A percentile compares a stretch with the other conserved stretches of the same genome.
These are phyloP conservation scores for Oreortyx pictus DNA, from an alignment of 2,797 vertebrate species.

Conservation along the genomic window DNA sequence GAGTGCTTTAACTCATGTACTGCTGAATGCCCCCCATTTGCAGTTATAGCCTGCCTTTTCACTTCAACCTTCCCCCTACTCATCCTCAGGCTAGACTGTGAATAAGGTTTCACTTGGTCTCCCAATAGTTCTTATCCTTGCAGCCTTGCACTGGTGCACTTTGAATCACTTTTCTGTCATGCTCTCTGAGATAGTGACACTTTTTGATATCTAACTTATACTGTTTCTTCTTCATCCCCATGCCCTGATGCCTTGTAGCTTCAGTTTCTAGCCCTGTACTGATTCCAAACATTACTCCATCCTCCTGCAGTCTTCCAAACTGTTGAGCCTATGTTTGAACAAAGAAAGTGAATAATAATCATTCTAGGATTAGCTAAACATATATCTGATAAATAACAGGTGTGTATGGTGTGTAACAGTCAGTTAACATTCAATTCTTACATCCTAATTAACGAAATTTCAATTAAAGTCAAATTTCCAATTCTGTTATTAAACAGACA, in stretches of 20 bases:
- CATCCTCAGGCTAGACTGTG: background rate
- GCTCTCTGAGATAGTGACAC: fast-evolving
- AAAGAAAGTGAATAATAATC: background rate
- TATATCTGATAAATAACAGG: background rate
- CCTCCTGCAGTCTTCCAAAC: background rate
- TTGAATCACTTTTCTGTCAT: background rate
- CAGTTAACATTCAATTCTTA: background rate
- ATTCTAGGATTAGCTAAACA: background rate
- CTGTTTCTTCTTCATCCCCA: background rate
- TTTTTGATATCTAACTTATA: background rate
- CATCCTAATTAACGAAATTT: background rate
- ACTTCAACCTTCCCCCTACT: background rate
- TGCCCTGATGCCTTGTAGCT: background rate
- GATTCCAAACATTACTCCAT: background rate
- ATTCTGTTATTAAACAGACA: background rate
- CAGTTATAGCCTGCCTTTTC: background rate
- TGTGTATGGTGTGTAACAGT: background rate
- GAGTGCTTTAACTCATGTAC: fast-evolving
- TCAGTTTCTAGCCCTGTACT: background rate
- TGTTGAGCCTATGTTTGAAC: background rate
- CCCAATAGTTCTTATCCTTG: background rate
- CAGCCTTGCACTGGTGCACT: background rate
- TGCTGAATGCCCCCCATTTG: background rate
- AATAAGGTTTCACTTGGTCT: background rate
- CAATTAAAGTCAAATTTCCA: background rate